Evolutionary conservation across 2,797 vertebrate species (phyloP), one percentile per base, ranked within the genome.

Genomic region (Tauraco hartlaubi): DNA sequence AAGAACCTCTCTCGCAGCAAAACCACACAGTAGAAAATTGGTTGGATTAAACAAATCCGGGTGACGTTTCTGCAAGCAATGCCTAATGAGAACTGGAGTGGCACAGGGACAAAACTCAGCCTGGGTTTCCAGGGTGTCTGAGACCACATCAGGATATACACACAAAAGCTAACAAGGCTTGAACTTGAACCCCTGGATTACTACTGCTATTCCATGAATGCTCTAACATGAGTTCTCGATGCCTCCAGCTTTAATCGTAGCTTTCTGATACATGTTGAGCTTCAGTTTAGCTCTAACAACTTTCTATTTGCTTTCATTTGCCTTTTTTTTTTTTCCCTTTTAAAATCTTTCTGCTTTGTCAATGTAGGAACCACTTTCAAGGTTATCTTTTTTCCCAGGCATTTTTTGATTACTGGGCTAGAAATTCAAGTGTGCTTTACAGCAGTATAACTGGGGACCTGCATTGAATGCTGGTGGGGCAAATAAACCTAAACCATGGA

Each of bases 151-250:
- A 75, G 49, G 54, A 61, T 72, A 77, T 9, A 68, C 5, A 66
- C 66, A 78, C 41, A 90, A 95, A 94, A 95, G 88, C 51, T 86
- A 94, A 92, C 62, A 94, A 94, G 90, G 76, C 81, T 82, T 94
- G 95, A 91, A 94, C 55, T 25, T 83, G 79, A 95, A 95, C 54
- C 82, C 85, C 33, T 83, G 82, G 90, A 92, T 95, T 96, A 94
- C 62, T 85, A 73, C 54, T 90, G 92, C 85, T 94, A 92, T 84
- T 94, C 66, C n/a, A 68, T 66, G 82, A 91, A 92, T 0, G 15
- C 39, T 54, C 54, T 72, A 80, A 85, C 49, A 74, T 41, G 37
- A 93, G 39, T 67, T 54, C 35, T 85, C 29, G 29, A 54, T 71
- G 64, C 35, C 56, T 67, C 48, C 51, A 90, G 62, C 76, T 95